These are phyloP conservation scores for Rhopilema esculentum DNA, from an alignment of 30 jellyfish, hydroid and myxozoan species.

Conservation along the genomic window DNA sequence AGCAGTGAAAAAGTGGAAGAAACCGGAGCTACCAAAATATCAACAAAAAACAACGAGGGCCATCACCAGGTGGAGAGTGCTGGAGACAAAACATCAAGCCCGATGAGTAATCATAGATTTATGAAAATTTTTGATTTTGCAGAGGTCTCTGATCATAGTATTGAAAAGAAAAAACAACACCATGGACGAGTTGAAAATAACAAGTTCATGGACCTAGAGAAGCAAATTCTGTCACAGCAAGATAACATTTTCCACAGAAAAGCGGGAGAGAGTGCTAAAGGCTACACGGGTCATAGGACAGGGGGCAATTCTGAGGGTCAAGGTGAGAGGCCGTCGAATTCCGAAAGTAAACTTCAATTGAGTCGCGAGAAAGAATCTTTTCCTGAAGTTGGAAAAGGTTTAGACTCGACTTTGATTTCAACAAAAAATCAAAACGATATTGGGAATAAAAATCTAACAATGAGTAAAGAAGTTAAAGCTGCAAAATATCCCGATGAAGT, in stretches of 20 bases:
- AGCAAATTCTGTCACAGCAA: constrained; percentile 26
- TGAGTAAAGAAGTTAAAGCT: background rate
- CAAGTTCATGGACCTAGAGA: constrained; percentile 29
- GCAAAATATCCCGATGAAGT: background rate
- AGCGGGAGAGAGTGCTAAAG: background rate
- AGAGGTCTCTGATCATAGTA: constrained; percentile 27
- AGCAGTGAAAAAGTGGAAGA: background rate
- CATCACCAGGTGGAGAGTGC: background rate
- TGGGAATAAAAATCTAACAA: background rate
- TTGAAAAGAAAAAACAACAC: constrained; percentile 37
- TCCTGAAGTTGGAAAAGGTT: background rate
- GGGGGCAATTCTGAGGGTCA: background rate
- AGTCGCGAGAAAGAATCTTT: background rate
- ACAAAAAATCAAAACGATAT: background rate
- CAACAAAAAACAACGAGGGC: background rate
- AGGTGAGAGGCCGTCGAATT: background rate
- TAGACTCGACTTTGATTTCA: background rate
- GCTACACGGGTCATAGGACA: no score
- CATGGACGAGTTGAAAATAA: constrained; percentile 17
- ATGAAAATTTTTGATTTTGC: constrained; percentile 39
- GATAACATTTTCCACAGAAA: constrained; percentile 11
- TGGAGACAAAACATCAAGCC: background rate
- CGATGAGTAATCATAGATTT: background rate
- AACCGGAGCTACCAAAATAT: background rate
- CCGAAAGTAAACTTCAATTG: background rate